phyloP scores from a whole-genome alignment of 2,113 vertebrate species.

The Excalfactoria chinensis region DNA sequence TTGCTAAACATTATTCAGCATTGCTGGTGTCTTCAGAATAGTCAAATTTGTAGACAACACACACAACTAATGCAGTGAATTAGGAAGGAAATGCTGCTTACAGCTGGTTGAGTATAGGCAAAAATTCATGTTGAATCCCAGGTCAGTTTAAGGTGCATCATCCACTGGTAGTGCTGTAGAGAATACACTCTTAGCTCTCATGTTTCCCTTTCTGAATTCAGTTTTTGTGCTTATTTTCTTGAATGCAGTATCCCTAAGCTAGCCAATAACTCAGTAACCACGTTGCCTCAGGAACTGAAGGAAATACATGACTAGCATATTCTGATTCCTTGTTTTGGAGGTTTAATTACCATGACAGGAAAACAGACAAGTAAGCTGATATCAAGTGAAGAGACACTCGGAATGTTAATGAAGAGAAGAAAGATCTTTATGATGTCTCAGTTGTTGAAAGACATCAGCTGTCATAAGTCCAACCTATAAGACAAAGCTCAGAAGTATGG shows the following conservation, averaged over 20 bases:
- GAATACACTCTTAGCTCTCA: not conserved
- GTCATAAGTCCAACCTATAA: not conserved
- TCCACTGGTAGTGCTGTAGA: not conserved
- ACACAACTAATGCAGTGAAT: not conserved
- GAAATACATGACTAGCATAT: not conserved
- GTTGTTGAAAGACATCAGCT: not conserved
- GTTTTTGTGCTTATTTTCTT: not conserved
- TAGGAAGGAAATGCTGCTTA: not conserved
- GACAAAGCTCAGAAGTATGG: not conserved
- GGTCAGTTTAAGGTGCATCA: not conserved
- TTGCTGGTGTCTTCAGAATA: not conserved
- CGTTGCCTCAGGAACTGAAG: not conserved
- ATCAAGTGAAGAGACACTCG: not conserved
- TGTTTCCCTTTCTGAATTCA: not conserved
- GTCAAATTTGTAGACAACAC: not conserved
- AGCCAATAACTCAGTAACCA: not conserved
- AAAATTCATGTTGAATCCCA: not conserved
- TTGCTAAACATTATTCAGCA: accelerated
- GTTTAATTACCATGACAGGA: not conserved
- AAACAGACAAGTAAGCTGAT: not conserved
- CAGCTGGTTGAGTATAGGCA: not conserved
- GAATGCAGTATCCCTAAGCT: not conserved
- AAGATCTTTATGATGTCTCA: not conserved
- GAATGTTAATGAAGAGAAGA: not conserved
- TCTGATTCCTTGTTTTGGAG: not conserved